These are phyloP conservation scores for Ametastegia equiseti DNA, from an alignment of 2,888 invertebrate species.

Conservation along the genomic window DNA sequence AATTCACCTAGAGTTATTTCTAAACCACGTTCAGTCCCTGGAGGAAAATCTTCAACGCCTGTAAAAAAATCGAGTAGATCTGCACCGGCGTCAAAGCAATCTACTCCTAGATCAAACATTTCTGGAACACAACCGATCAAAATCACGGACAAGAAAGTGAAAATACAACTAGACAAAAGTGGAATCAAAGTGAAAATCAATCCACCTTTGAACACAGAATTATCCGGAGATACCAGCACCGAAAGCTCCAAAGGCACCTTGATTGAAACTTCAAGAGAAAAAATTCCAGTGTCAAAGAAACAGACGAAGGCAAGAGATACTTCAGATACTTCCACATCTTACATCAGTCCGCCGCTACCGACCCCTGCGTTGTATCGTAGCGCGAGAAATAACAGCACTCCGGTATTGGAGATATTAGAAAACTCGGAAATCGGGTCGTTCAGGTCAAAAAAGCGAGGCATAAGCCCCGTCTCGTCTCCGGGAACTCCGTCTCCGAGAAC, in stretches of 20 bases:
- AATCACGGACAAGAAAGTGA: conserved; percentile 49
- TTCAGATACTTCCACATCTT: conserved; percentile 72
- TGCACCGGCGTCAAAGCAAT: conserved; percentile 57
- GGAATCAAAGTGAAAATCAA: conserved; percentile 56
- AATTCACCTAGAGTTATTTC: conserved; percentile 53
- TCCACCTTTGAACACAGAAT: conserved; percentile 50
- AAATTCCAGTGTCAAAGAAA: conserved; percentile 34
- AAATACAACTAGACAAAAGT: conserved; percentile 52
- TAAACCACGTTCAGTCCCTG: conserved; percentile 60
- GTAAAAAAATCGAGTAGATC: conserved; percentile 60
- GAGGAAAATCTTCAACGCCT: conserved; percentile 60
- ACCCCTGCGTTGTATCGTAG: conserved; percentile 50
- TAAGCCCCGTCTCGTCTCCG: conserved; percentile 73
- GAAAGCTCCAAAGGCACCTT: conserved; percentile 64
- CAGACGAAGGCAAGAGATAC: conserved; percentile 61
- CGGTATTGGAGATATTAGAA: conserved; percentile 70
- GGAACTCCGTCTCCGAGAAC: conserved; percentile 72
- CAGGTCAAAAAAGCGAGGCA: conserved; percentile 54
- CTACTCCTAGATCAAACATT: conserved; percentile 58
- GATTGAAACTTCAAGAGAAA: conserved; percentile 44
- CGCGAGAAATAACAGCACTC: conserved; percentile 59
- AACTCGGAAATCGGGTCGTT: conserved; percentile 62
- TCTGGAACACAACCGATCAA: background rate
- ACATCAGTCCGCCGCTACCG: conserved; percentile 68
- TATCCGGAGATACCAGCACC: conserved; percentile 63